These are phyloP conservation scores for Neoaliturus tenellus DNA, from an alignment of 2,888 invertebrate species.

Conservation along the genomic window DNA sequence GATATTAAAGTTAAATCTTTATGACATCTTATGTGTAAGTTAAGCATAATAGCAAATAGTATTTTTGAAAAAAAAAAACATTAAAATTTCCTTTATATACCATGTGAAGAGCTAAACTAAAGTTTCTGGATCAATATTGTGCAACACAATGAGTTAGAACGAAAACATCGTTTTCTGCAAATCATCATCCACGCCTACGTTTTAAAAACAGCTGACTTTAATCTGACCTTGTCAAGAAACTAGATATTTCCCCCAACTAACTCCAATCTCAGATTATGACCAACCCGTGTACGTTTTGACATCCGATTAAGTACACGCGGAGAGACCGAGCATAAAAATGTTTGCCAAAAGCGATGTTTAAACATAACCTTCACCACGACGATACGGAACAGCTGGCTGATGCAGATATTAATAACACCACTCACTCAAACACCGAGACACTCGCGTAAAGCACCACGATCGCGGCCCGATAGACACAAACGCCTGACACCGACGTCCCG, in stretches of 20 bases:
- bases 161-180: neutral
- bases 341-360: conserved; percentile 9
- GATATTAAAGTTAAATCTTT: no score
- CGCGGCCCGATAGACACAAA: neutral
- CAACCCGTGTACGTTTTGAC: neutral
- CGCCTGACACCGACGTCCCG: neutral
- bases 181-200: neutral
- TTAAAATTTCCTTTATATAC: no score
- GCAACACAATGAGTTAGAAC: no score
- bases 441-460: neutral
- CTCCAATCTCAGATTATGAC: neutral
- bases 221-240: neutral
- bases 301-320: neutral
- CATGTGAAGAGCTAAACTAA: no score
- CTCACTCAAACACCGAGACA: conserved; percentile 3
- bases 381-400: conserved; percentile 20
- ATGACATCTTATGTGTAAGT: no score
- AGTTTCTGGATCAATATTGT: no score
- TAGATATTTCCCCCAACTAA: neutral
- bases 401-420: conserved; percentile 23
- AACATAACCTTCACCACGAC: neutral
- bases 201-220: neutral
- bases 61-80: no score
- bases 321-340: neutral
- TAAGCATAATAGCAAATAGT: no score